These are phyloP conservation scores for Shinisaurus crocodilurus DNA, from an alignment of 2,113 vertebrate species.

Conservation along the genomic window DNA sequence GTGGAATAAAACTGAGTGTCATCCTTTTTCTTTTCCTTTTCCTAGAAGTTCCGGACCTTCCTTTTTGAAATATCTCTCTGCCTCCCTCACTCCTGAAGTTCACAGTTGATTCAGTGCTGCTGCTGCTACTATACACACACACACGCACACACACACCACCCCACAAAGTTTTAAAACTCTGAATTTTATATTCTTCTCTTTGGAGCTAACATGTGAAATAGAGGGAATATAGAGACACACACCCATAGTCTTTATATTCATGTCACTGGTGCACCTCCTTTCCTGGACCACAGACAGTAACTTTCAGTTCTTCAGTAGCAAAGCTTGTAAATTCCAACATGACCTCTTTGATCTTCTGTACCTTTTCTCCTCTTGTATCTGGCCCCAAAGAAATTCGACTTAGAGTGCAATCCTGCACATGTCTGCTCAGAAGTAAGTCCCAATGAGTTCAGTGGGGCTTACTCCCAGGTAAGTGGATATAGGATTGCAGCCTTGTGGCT, in stretches of 20 bases:
- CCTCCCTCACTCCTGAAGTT: not conserved
- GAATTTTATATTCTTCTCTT: not conserved
- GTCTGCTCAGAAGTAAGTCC: no score
- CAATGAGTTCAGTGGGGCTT: no score
- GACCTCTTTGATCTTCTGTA: not conserved
- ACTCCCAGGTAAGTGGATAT: no score
- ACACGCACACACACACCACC: not conserved
- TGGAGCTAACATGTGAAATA: not conserved
- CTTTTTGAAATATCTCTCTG: not conserved
- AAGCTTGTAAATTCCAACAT: not conserved
- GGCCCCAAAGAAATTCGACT: not conserved
- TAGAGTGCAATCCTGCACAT: not conserved
- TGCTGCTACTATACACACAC: not conserved
- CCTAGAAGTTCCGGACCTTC: not conserved
- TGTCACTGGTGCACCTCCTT: not conserved
- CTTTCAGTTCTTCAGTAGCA: not conserved
- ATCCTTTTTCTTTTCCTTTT: not conserved
- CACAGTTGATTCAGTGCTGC: not conserved
- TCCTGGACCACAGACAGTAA: not conserved
- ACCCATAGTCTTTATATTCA: not conserved
- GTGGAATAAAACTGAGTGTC: not conserved
- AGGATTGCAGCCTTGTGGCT: not conserved
- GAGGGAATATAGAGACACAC: not conserved
- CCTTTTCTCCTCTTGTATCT: not conserved
- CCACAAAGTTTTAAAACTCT: not conserved